Evolutionary conservation across 2,888 invertebrate genomes (phyloP), one percentile per base, ranked within the genome.

Genomic region (Brenthis ino): DNA sequence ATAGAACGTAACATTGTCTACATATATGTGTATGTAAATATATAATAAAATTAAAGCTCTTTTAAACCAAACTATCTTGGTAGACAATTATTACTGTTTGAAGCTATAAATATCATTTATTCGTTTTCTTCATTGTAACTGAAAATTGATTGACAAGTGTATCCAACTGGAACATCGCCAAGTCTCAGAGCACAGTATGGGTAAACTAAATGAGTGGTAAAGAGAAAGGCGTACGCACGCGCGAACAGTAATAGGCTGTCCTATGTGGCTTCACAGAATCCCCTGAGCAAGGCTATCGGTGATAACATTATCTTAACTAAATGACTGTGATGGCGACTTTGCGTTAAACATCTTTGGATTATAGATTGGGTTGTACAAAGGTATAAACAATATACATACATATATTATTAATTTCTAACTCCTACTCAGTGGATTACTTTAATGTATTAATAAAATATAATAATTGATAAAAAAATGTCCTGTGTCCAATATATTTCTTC

Each of bases 261-360:
- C 74, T 75, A 75, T 79, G 80, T 77, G 78, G 80, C 80, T 81
- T 77, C 85, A 86, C 84, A 89, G 90, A 91, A 89, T 90, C 89
- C 80, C 79, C 84, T 83, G 82, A 81, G 83, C 91, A 85, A 91
- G 92, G 92, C 89, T 90, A 89, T 87, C 85, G 81, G 83, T 87
- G 91, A 91, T 92, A 91, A 87, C 86, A 87, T 89, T 92, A 92
- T 91, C 91, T 72, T 54, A 53, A 58, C 53, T 24, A 67, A 67
- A 69, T 69, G 72, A 66, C 68, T 48, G 57, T 48, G 75, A 77
- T 76, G 78, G 77, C 78, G 75, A 73, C 72, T 74, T 76, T 71
- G 67, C 72, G 73, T 74, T 74, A 75, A 77, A 73, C 76, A 73
- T 77, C 75, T 64, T 12, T 50, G 63, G 65, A 47, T 20, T 65